Percentiles rank a stretch among this genome's conserved stretches.
Evolutionary conservation across 2,797 vertebrate genomes (phyloP).

Genomic region (Babyrousa celebensis): DNA sequence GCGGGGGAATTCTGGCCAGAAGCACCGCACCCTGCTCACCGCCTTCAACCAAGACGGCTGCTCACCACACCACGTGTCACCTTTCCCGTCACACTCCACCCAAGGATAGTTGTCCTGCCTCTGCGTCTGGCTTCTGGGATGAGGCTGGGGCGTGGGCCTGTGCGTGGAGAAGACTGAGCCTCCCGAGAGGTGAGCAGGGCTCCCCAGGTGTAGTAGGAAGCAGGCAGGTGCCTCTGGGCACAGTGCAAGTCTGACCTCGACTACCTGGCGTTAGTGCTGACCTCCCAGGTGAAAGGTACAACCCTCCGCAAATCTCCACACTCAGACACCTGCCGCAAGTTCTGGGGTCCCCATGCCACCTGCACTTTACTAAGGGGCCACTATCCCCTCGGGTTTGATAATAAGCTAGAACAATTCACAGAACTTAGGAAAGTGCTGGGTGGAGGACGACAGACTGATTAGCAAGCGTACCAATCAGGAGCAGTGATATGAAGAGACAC

Average conservation of each 20-base stretch:
- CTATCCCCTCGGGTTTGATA: not conserved
- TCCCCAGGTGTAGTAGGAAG: not conserved
- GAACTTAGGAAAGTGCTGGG: not conserved
- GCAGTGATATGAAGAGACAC: not conserved
- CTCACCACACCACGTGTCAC: not conserved
- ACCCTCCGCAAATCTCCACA: not conserved
- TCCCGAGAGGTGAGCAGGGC: not conserved
- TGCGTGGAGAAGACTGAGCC: not conserved
- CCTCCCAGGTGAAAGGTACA: not conserved
- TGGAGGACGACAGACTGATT: not conserved
- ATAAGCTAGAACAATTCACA: not conserved
- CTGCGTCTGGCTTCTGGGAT: not conserved
- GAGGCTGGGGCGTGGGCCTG: not conserved
- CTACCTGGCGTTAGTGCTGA: not conserved
- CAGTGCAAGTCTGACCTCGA: not conserved
- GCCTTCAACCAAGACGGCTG: not conserved
- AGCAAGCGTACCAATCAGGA: not conserved
- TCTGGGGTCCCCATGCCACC: not conserved
- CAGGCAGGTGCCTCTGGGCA: not conserved
- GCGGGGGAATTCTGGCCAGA: not conserved
- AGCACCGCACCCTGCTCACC: not conserved
- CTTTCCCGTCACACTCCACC: not conserved
- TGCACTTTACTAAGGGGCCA: not conserved
- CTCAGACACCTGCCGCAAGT: not conserved
- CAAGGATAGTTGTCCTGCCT: not conserved